Evolutionary conservation across 2,113 vertebrate genomes (phyloP).

Genomic region (Opisthocomus hoazin): DNA sequence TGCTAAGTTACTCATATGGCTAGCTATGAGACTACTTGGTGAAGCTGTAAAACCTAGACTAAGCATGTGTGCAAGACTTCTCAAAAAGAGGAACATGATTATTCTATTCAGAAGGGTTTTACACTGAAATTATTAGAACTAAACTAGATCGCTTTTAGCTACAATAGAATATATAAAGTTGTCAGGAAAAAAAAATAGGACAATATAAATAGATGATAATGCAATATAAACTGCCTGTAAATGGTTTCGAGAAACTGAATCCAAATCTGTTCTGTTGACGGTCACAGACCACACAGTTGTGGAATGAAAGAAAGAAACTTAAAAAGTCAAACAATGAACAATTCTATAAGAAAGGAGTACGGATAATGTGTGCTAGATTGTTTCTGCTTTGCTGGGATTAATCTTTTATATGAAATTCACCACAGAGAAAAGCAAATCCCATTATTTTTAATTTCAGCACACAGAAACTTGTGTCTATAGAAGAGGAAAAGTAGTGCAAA

Average conservation of each 20-base stretch:
- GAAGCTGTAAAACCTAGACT: background rate
- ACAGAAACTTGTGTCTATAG: background rate
- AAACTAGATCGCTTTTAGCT: background rate
- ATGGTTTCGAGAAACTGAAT: background rate
- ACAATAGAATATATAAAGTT: background rate
- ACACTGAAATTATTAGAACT: background rate
- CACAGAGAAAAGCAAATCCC: background rate
- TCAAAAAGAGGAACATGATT: background rate
- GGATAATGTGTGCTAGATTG: rapidly evolving
- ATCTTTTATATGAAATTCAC: background rate
- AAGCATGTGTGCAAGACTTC: background rate
- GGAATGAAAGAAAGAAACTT: background rate
- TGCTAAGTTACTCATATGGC: background rate
- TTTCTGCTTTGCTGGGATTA: background rate
- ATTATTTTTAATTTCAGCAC: background rate
- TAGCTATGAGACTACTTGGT: background rate
- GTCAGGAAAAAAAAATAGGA: background rate
- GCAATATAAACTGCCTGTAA: background rate
- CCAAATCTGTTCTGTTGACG: background rate
- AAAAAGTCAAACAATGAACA: background rate
- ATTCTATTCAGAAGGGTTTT: background rate
- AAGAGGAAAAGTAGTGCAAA: background rate
- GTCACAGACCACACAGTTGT: background rate
- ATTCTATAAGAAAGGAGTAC: background rate
- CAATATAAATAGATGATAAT: background rate